Evolutionary conservation across 2,113 vertebrate genomes (phyloP).

Genomic region (Lipotes vexillifer): DNA sequence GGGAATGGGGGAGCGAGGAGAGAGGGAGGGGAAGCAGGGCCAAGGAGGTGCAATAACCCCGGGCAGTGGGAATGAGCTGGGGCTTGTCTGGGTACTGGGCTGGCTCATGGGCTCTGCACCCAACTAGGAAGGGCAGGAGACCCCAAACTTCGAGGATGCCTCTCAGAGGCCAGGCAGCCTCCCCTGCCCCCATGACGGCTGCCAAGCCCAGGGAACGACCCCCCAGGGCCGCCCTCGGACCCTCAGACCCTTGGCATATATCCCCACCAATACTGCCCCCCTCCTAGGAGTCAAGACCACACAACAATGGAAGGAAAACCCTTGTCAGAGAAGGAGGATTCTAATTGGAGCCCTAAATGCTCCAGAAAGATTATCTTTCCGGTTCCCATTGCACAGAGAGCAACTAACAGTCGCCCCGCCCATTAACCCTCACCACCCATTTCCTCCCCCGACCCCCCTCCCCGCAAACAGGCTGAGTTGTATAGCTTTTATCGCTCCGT

Average conservation of each 20-base stretch:
- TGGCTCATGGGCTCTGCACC: neutral
- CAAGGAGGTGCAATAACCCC: neutral
- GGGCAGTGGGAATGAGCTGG: neutral
- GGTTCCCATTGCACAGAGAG: slow-evolving; percentile 17
- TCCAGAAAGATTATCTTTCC: slow-evolving; percentile 56
- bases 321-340: slow-evolving; percentile 53
- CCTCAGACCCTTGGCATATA: neutral
- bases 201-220: neutral
- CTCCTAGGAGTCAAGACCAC: neutral
- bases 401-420: neutral
- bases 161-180: neutral
- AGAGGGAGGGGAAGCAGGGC: too few species aligned
- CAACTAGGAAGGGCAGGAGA: neutral
- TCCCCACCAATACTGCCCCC: neutral
- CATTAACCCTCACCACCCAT: neutral
- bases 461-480: neutral
- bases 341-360: slow-evolving; percentile 28
- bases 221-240: neutral
- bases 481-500: neutral
- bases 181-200: neutral
- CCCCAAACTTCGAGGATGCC: neutral
- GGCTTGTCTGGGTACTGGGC: neutral
- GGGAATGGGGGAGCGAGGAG: too few species aligned
- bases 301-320: slow-evolving; percentile 58
- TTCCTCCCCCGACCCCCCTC: neutral